Evolutionary conservation across 2,797 vertebrate genomes (phyloP).

Genomic region (Tinamus major): DNA sequence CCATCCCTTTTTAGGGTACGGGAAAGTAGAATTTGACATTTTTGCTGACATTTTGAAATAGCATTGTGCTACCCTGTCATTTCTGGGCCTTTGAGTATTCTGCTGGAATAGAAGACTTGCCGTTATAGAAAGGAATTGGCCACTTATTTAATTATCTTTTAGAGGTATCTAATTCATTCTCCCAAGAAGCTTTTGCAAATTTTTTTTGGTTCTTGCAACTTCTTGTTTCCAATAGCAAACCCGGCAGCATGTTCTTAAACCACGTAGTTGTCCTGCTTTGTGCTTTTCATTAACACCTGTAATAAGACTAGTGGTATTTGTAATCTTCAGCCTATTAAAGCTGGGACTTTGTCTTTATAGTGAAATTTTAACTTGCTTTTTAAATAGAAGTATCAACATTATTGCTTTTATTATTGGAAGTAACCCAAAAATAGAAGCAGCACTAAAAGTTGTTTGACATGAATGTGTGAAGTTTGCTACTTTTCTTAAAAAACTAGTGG

Average conservation of each 20-base stretch:
- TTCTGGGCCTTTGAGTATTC: not conserved
- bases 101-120: not conserved
- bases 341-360: not conserved
- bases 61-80: not conserved
- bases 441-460: not conserved
- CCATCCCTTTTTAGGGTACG: not conserved
- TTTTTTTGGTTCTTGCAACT: not conserved
- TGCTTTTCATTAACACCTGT: not conserved
- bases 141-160: not conserved
- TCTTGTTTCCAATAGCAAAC: not conserved
- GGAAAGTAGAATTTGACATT: not conserved
- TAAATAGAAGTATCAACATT: not conserved
- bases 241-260: not conserved
- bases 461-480: not conserved
- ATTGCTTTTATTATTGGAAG: not conserved
- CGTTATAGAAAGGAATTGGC: not conserved
- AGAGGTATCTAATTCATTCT: not conserved
- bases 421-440: not conserved
- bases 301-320: not conserved
- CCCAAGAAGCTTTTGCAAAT: not conserved
- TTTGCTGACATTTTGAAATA: not conserved
- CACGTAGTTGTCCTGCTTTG: not conserved
- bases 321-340: not conserved
- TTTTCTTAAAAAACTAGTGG: not conserved
- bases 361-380: not conserved